Base-by-base conservation (phyloP, 2,113 vertebrate genomes). In the Nothocercus nigrocapillus region DNA sequence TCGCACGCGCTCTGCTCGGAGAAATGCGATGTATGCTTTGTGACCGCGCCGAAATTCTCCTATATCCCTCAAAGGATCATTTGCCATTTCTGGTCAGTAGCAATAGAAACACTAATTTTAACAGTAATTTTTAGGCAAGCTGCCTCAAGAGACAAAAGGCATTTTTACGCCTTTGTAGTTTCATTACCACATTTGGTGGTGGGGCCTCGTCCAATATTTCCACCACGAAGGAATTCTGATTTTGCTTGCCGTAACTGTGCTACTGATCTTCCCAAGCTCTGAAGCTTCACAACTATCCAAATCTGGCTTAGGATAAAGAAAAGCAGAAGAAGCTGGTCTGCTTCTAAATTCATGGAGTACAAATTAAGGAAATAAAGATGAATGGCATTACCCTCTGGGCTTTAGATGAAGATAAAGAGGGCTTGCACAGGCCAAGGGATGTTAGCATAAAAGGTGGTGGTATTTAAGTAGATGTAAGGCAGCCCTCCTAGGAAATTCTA, bases 381-480 rank as follows among this genome's bases (percentile, higher is more conserved):
- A 91, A 91, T 16, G 63, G 42, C 32, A 36, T 78, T 88, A 64
- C 53, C 25, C 27, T 68, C 69, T 72, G 73, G 58, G 25, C 24
- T 89, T 80, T 21, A 74, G 34, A 84, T 72, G 73, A 81, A 93
- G 64, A 75, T 64, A 74, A 88, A 93, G 66, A 86, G 62, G 34
- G 28, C 14, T 83, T 69, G 62, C 2, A 7, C 1, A 51, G 51
- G 73, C 47, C 83, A 77, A n/a, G 64, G n/a, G 70, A 72, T 61
- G 40, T 4, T 12, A 79, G n/a, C 28, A 54, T 9, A 69, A 84
- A 90, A 84, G 62, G 36, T 42, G 53, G 30, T 79, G 49, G 34
- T 28, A 19, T 76, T 62, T 32, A 83, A 86, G 36, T 4, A 20
- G 36, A 56, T 44, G 4, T 25, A 42, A 88, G 53, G 69, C 36